Percentiles rank a stretch among this genome's conserved stretches.
Evolutionary conservation across 2,113 vertebrate genomes (phyloP).

Genomic region (Polypterus senegalus): DNA sequence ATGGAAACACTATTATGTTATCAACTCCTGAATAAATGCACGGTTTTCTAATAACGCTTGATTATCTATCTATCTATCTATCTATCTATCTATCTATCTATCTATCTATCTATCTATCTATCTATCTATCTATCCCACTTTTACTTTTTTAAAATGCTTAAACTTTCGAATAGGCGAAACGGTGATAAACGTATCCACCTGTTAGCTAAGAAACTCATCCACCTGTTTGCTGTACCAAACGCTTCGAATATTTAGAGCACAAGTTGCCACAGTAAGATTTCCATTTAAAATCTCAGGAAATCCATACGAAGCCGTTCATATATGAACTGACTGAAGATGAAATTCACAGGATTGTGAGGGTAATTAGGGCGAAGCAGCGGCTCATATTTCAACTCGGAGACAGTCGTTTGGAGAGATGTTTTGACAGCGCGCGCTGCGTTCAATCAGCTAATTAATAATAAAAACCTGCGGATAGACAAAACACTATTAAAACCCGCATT

Average conservation of each 20-base stretch:
- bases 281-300: slow-evolving; percentile 3
- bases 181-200: too few species aligned
- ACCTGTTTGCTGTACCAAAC: background rate
- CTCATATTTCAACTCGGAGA: slow-evolving; percentile 1
- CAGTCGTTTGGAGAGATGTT: slow-evolving; percentile 4
- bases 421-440: slow-evolving; percentile 7
- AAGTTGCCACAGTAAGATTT: background rate
- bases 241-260: background rate
- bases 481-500: slow-evolving; percentile 11
- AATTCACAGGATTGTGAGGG: background rate
- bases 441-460: slow-evolving; percentile 8
- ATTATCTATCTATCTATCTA: too few species aligned
- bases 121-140: too few species aligned
- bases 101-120: too few species aligned
- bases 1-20: too few species aligned
- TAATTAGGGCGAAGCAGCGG: background rate
- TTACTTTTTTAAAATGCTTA: too few species aligned
- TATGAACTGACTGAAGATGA: background rate
- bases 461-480: slow-evolving; percentile 3
- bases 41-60: too few species aligned
- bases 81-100: too few species aligned
- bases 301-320: background rate
- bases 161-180: too few species aligned
- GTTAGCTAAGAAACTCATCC: background rate
- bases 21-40: too few species aligned